Evolutionary conservation across 2,888 invertebrate genomes (phyloP), one percentile per base, ranked within the genome.

Genomic region (Drosophila yooni): DNA sequence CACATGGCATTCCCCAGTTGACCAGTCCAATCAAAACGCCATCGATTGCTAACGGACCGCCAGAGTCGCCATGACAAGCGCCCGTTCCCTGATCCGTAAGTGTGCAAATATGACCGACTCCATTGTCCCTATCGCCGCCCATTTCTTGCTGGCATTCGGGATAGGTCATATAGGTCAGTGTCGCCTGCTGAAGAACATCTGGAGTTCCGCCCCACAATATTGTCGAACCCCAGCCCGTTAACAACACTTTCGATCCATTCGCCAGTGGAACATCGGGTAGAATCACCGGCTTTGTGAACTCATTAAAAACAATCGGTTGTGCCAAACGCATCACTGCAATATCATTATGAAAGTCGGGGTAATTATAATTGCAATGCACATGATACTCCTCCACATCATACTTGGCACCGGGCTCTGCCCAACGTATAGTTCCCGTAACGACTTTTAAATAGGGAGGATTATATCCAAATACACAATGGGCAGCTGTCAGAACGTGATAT

Each of bases 181-280:
- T 92, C 48, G 95, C 86, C 83, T 94, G 93, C 93, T 95, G 95
- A 60, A 95, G 92, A 56, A 94, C 93, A 71, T 95, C 94, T 21
- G 95, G 94, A 0, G 93, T 81, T 1, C 92, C 92, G 4, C 95
- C 94, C 18, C 51, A 4, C 2, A 70, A 0, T 25, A 4, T 4
- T 46, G 82, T 94, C 27, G 94, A 93, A 0, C 95, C 95, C 95
- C 95, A 95, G 11, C 95, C 95, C 13, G 95, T 95, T 0, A 95
- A 88, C 5, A 94, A 82, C n/a, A 95, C 69, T 0, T 94, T 89
- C 25, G 95, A 94, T 0, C 94, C 94, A 40, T 94, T 94, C 66
- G 93, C 91, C 25, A 94, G 92, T 0, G 94, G 94, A 8, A 93
- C 93, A 27, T 92, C 91, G 15, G 95, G 95, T 60, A 96, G 88